phyloP scores from a whole-genome alignment of 2,797 vertebrate genomes.

The Anisognathus igniventris region DNA sequence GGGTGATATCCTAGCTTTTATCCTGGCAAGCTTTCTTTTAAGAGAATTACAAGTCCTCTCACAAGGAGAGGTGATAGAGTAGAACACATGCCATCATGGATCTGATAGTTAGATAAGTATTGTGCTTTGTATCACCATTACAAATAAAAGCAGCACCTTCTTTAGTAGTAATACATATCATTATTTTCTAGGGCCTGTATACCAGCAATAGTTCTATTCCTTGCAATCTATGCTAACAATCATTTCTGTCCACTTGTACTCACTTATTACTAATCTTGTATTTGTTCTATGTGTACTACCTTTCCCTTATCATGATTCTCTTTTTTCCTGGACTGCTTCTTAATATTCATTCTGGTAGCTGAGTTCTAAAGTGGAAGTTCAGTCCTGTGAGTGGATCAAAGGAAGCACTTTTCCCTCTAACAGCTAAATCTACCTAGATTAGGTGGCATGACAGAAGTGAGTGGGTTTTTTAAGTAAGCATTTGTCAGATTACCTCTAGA shows the following conservation, averaged over 20 bases:
- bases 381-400: background rate
- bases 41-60: background rate
- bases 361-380: background rate
- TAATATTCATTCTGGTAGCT: background rate
- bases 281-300: background rate
- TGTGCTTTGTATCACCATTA: background rate
- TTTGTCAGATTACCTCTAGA: slow-evolving; percentile 10
- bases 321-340: background rate
- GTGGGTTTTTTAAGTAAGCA: background rate
- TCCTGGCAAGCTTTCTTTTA: background rate
- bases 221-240: background rate
- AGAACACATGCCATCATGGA: background rate
- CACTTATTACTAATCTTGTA: background rate
- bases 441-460: background rate
- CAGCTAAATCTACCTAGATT: background rate
- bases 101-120: background rate
- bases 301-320: background rate
- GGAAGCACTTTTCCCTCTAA: background rate
- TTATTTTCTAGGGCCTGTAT: background rate
- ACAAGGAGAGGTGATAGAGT: background rate
- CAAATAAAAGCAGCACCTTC: background rate
- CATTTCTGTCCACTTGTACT: background rate
- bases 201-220: background rate
- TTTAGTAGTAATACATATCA: background rate
- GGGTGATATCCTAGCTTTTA: background rate